phyloP scores from a whole-genome alignment of 1,140 invertebrate species.

The Trigoniulus corallinus region DNA sequence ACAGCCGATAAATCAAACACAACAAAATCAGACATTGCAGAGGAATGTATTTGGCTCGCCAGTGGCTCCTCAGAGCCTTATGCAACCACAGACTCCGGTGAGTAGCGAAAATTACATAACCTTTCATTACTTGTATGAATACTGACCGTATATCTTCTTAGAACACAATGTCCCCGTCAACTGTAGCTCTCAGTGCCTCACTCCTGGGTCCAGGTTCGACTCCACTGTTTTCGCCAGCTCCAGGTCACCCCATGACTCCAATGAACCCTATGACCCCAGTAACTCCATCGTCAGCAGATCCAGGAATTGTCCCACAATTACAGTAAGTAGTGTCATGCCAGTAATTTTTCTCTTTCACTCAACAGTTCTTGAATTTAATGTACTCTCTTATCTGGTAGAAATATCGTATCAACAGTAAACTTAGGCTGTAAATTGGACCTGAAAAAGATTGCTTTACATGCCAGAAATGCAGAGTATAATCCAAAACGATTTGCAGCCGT shows the following conservation, averaged over 20 bases:
- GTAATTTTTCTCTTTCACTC: conserved; percentile 9
- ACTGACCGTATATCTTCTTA: conserved; percentile 41
- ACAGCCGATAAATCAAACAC: conserved; percentile 24
- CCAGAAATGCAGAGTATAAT: conserved; percentile 99
- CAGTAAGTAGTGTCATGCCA: conserved; percentile 58
- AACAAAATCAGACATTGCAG: conserved; percentile 25
- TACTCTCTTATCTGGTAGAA: conserved; percentile 38
- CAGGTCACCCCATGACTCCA: conserved; percentile 29
- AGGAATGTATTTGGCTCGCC: conserved; percentile 22
- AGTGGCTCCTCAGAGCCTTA: conserved; percentile 47
- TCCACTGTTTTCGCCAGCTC: conserved; percentile 44
- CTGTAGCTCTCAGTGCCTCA: conserved; percentile 10
- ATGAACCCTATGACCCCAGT: conserved; percentile 89
- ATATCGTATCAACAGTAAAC: conserved; percentile 97
- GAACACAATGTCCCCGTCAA: conserved; percentile 68
- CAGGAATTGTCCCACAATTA: conserved; percentile 80
- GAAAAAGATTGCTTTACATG: conserved; percentile 95
- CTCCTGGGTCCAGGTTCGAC: conserved; percentile 26
- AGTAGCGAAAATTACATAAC: conserved; percentile 14
- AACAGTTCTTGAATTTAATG: conserved; percentile 2
- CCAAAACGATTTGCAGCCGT: conserved; percentile 99
- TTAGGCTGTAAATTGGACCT: conserved; percentile 87
- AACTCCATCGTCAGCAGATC: conserved; percentile 84
- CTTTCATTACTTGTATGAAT: conserved; percentile 13
- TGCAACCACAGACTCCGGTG: conserved; percentile 79